These are phyloP conservation scores for Gortyna flavago DNA, from an alignment of 2,888 invertebrate species.

Conservation along the genomic window DNA sequence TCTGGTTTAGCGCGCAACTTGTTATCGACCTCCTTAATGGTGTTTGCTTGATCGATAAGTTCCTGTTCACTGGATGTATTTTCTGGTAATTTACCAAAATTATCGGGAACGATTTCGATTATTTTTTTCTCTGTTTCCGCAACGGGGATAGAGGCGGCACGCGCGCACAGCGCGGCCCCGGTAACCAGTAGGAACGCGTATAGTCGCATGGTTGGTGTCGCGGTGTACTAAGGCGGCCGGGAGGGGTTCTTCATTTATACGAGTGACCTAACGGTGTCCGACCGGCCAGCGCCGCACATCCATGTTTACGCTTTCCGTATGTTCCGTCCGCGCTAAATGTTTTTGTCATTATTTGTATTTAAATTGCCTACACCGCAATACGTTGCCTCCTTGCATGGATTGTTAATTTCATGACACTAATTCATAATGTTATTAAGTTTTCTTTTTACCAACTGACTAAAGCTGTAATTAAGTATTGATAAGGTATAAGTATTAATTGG, in stretches of 20 bases:
- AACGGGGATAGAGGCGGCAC: conserved; percentile 78
- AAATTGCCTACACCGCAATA: conserved; percentile 69
- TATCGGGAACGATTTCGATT: conserved; percentile 63
- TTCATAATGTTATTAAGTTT: neutral
- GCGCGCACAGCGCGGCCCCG: conserved; percentile 76
- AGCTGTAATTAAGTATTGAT: neutral
- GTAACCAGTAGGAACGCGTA: conserved; percentile 79
- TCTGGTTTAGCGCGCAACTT: conserved; percentile 72
- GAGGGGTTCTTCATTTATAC: conserved; percentile 82
- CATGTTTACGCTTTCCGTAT: conserved; percentile 78
- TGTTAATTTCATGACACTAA: conserved; percentile 49
- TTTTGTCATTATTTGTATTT: conserved; percentile 85
- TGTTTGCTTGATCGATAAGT: conserved; percentile 72
- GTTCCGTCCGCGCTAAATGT: conserved; percentile 77
- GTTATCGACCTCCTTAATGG: conserved; percentile 76
- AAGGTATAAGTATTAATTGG: neutral
- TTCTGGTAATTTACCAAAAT: conserved; percentile 69
- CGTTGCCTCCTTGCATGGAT: conserved; percentile 56
- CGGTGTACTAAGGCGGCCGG: conserved; percentile 76
- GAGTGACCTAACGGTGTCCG: conserved; percentile 82
- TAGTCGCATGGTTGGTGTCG: conserved; percentile 81
- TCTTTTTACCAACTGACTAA: conserved; percentile 4
- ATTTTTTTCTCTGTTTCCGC: conserved; percentile 65
- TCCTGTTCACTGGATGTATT: conserved; percentile 73
- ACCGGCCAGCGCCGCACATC: conserved; percentile 68